Evolutionary conservation across 2,888 invertebrate species (phyloP), one percentile per base, ranked within the genome.

Genomic region (Patella caerulea): DNA sequence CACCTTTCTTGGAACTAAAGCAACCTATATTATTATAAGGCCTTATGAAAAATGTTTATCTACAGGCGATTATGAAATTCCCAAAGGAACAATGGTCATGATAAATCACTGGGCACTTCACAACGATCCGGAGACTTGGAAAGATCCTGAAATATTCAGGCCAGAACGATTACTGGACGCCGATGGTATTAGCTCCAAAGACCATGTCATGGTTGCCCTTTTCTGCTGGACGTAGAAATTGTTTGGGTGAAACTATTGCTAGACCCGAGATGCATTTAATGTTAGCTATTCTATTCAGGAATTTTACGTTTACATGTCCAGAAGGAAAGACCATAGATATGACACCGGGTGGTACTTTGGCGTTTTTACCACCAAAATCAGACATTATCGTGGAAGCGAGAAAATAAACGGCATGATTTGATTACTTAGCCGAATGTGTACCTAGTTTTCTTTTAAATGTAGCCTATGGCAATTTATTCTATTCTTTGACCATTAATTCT

Each of bases 201-300:
- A 85, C 84, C 5, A 80, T 82, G 12, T 84, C 82, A 65, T 88
- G 86, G 86, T 80, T 88, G 45, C 89, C 89, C 1, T 89, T 89
- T 78, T 86, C 86, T 17, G 84, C 86, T 29, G 84, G 84, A n/a
- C 56, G 79, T 56, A 24, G 81, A 24, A 73, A 78, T 55, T 77
- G 82, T 79, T 76, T 79, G 17, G 83, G 81, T 2, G 80, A 83
- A 55, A 53, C 76, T 0, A 54, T 83, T 15, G 83, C 82, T 17
- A 80, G 78, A 65, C 73, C 78, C 2, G 82, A 83, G 55, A 77
- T 83, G 9, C 59, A 70, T 54, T 56, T 81, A 1, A 24, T 79
- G 2, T 59, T 79, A 3, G 79, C 80, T 14, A 53, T 54, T 3
- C n/a, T 83, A 2, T 52, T 81, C 12, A 78, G 80, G 70, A 71